Conservation (phyloP, 1,140 invertebrate species). For the Cydia fagiglandana region DNA sequence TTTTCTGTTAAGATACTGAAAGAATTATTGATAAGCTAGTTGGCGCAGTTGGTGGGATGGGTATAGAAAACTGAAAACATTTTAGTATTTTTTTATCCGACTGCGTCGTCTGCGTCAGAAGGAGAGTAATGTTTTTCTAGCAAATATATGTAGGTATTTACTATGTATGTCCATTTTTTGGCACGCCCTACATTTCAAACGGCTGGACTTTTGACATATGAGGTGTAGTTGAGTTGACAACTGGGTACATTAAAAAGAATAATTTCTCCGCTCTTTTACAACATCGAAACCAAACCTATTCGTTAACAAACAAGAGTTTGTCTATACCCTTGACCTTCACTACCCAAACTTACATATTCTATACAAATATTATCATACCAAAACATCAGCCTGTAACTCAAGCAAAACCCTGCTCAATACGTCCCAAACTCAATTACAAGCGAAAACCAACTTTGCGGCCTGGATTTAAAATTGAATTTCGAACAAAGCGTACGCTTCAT, state of each 20-base stretch:
- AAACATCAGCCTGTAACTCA: constrained; percentile 16
- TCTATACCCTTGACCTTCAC: not conserved
- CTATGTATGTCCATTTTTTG: too few species aligned
- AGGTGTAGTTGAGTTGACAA: too few species aligned
- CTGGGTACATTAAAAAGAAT: too few species aligned
- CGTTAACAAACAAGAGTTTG: not conserved
- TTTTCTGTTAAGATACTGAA: not conserved
- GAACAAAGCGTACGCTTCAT: not conserved
- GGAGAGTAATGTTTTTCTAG: too few species aligned
- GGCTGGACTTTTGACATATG: too few species aligned
- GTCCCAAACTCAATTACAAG: not conserved
- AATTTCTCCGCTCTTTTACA: too few species aligned
- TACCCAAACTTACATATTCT: not conserved
- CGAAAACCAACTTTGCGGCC: not conserved
- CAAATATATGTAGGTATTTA: too few species aligned
- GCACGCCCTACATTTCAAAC: too few species aligned
- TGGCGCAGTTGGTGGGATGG: not conserved
- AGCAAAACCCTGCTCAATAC: constrained; percentile 1
- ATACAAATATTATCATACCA: constrained; percentile 16
- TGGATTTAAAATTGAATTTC: not conserved
- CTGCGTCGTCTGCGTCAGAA: too few species aligned
- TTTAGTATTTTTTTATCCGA: too few species aligned
- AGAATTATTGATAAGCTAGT: not conserved
- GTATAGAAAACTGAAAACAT: not conserved
- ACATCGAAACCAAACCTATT: not conserved